These are phyloP conservation scores for Oryzias javanicus DNA, from an alignment of 2,113 vertebrate species.

Conservation along the genomic window DNA sequence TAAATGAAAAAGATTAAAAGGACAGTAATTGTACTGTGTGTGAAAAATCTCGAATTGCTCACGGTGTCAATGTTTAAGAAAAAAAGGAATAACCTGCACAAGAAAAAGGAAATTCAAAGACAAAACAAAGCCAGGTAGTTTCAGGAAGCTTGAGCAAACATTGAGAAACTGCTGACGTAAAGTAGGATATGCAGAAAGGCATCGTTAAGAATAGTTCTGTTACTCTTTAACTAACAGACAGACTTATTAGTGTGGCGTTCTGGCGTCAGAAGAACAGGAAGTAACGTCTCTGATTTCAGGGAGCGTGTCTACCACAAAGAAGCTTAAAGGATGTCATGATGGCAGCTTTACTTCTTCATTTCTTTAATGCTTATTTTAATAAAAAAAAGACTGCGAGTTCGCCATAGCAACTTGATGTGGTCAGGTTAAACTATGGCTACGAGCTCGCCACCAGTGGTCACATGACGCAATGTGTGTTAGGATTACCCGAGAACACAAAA, in stretches of 20 bases:
- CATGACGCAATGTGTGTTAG: background rate
- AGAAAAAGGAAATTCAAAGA: background rate
- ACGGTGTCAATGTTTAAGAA: background rate
- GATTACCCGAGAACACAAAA: background rate
- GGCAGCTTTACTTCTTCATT: conserved; percentile 1
- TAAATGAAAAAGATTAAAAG: no score
- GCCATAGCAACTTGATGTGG: background rate
- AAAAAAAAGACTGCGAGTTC: background rate
- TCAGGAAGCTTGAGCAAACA: conserved; percentile 22
- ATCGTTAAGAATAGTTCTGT: conserved; percentile 27
- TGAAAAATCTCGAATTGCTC: background rate
- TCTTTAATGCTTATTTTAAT: background rate
- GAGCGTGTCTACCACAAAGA: background rate
- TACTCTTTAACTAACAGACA: conserved; percentile 51
- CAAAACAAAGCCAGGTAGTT: background rate
- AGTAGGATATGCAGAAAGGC: background rate
- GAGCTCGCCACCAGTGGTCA: background rate
- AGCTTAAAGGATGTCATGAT: conserved; percentile 8
- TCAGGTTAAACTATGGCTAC: background rate
- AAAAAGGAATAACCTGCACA: background rate
- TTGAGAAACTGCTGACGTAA: conserved; percentile 17
- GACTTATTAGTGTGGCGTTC: no score
- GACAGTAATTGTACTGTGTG: no score
- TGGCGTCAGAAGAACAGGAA: background rate
- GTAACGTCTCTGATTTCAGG: conserved; percentile 1